Evolutionary conservation across 2,888 invertebrate genomes (phyloP).

Genomic region (Axea sp.): DNA sequence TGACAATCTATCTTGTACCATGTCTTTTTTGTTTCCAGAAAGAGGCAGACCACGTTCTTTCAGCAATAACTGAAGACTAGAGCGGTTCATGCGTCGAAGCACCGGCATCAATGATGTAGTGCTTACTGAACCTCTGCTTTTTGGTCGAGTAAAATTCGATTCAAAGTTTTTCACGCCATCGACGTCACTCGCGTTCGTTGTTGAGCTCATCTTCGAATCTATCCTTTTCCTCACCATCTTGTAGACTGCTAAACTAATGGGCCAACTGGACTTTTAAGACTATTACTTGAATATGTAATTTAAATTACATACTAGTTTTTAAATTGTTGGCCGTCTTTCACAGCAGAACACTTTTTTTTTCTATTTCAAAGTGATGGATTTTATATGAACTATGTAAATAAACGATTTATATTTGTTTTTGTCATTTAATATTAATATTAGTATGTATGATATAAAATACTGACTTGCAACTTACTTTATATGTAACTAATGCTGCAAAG

Average conservation of each 20-base stretch:
- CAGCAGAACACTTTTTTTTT: slow-evolving; percentile 5
- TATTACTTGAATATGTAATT: background rate
- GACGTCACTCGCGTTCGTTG: slow-evolving; percentile 66
- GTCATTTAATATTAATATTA: no score
- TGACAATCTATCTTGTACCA: slow-evolving; percentile 69
- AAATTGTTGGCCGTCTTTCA: slow-evolving; percentile 17
- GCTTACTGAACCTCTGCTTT: slow-evolving; percentile 67
- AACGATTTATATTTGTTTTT: no score
- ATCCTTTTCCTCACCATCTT: slow-evolving; percentile 73
- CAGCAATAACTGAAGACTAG: slow-evolving; percentile 73
- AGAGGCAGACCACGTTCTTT: slow-evolving; percentile 73
- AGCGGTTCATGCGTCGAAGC: slow-evolving; percentile 71
- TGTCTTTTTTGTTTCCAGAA: slow-evolving; percentile 72
- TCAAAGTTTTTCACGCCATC: slow-evolving; percentile 69
- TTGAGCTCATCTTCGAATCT: slow-evolving; percentile 70
- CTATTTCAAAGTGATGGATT: slow-evolving; percentile 1
- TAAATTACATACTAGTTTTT: slow-evolving; percentile 1
- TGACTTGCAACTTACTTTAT: no score
- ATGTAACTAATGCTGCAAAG: no score
- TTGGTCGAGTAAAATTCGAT: slow-evolving; percentile 65
- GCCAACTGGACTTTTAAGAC: slow-evolving; percentile 52
- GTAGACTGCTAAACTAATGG: slow-evolving; percentile 62
- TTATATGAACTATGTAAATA: slow-evolving; percentile 9
- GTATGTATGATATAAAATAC: no score
- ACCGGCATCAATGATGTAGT: slow-evolving; percentile 67